These are phyloP conservation scores for Drosophila rubida DNA, from an alignment of 2,888 invertebrate genomes.

Conservation along the genomic window DNA sequence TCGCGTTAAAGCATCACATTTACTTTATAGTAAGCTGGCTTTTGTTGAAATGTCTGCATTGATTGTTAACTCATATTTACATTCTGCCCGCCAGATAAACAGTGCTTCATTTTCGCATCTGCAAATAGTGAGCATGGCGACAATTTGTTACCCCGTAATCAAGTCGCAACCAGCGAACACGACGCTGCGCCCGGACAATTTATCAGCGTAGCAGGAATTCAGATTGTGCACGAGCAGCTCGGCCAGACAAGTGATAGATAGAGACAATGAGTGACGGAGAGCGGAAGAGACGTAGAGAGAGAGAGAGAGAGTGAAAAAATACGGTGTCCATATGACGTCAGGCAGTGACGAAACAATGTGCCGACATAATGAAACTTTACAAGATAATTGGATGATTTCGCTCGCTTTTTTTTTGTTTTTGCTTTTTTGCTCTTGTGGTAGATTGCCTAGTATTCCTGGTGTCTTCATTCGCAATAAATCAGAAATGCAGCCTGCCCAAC, in stretches of 20 bases:
- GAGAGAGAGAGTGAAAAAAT: conserved; percentile 13
- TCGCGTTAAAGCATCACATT: neutral
- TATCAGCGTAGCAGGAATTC: conserved; percentile 50
- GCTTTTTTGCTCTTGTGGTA: conserved; percentile 8
- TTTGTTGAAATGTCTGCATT: too few relatives aligned
- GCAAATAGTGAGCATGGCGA: conserved; percentile 73
- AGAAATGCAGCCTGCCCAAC: conserved; percentile 43
- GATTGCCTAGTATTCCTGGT: conserved; percentile 19
- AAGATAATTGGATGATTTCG: conserved; percentile 78
- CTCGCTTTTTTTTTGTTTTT: conserved; percentile 23
- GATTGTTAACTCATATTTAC: conserved; percentile 22
- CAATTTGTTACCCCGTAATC: conserved; percentile 81
- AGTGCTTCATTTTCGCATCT: conserved; percentile 45
- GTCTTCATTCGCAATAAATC: conserved; percentile 61
- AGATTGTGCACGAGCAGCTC: conserved; percentile 10
- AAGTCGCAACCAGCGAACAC: conserved; percentile 76
- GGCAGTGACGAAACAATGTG: conserved; percentile 50
- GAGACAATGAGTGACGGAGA: neutral
- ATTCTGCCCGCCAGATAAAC: neutral
- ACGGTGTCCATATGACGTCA: conserved; percentile 72
- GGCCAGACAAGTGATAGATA: neutral
- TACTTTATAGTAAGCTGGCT: too few relatives aligned
- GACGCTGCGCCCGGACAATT: conserved; percentile 68
- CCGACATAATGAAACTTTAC: conserved; percentile 77
- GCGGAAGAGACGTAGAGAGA: neutral